Evolutionary conservation across 2,797 vertebrate species (phyloP), one percentile per base, ranked within the genome.

Genomic region (Gallinago nigripennis): DNA sequence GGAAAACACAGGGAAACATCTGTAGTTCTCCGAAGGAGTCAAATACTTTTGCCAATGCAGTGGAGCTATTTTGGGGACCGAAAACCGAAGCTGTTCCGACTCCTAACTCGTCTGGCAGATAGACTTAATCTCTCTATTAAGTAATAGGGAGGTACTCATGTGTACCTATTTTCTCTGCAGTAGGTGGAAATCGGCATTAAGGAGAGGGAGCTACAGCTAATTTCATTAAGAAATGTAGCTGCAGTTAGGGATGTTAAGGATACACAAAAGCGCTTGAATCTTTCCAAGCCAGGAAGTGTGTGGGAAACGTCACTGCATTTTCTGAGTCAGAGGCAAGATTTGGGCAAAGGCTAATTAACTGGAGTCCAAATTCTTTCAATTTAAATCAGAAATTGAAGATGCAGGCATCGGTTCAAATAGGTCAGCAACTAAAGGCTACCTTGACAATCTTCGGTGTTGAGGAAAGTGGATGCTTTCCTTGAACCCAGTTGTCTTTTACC

Each of bases 21-120:
- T 75, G 78, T 11, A 83, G 53, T 39, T 96, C 65, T 66, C 69
- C 39, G 27, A 89, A 89, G 82, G 85, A 79, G 58, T 41, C 54
- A 4, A 45, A 58, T 4, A n/a, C 66, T 88, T 88, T 12, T 54
- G 60, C 48, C 73, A 13, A 3, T 4, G 64, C 48, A 31, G 64
- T 2, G 73, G 43, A 86, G n/a, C 41, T 82, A 1, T 61, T 83
- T 5, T 14, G 56, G 69, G 69, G 50, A 35, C 45, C 60, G 39
- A 63, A 85, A 75, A 16, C 4, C 16, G 8, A 88, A 58, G 19
- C 14, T 43, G 33, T 37, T 51, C 46, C 8, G 16, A 16, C 16
- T 86, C 24, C 19, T 6, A 14, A 53, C 11, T 39, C 9, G 53
- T 23, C 72, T 41, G 82, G 33, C 61, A 15, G 83, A 24, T 16